These are phyloP conservation scores for Nipponia nippon DNA, from an alignment of 2,113 vertebrate genomes.

Conservation along the genomic window DNA sequence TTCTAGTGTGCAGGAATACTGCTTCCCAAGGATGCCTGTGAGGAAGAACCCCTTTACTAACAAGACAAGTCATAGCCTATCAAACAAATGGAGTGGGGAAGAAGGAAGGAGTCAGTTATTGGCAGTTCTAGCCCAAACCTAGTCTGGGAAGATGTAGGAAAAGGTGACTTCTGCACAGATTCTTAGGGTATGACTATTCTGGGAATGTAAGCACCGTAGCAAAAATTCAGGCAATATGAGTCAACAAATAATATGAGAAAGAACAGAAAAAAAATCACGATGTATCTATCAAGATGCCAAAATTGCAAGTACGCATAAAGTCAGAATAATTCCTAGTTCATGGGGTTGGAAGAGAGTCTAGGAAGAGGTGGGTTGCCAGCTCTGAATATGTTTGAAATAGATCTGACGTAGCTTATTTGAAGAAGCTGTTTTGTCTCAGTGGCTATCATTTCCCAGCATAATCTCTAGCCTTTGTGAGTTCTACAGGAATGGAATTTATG, in stretches of 20 bases:
- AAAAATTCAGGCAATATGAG: neutral
- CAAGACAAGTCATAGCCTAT: neutral
- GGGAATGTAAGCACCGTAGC: neutral
- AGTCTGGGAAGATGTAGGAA: neutral
- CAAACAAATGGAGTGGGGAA: neutral
- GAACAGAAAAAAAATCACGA: neutral
- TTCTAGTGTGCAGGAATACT: neutral
- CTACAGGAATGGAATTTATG: neutral
- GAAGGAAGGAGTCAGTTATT: neutral
- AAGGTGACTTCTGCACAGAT: neutral
- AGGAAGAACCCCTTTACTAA: neutral
- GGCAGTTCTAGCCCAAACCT: neutral
- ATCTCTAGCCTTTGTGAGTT: neutral
- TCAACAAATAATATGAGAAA: neutral
- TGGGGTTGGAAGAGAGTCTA: neutral
- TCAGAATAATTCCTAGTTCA: neutral
- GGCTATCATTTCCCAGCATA: neutral
- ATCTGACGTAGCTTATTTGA: neutral
- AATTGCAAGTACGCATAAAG: neutral
- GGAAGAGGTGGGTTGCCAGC: neutral
- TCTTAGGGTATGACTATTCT: neutral
- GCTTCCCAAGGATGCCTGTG: neutral
- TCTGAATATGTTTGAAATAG: neutral
- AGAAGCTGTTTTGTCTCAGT: neutral
- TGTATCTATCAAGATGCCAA: neutral